Evolutionary conservation across 1,140 invertebrate species (phyloP).

Genomic region (Condylostylus longicornis): DNA sequence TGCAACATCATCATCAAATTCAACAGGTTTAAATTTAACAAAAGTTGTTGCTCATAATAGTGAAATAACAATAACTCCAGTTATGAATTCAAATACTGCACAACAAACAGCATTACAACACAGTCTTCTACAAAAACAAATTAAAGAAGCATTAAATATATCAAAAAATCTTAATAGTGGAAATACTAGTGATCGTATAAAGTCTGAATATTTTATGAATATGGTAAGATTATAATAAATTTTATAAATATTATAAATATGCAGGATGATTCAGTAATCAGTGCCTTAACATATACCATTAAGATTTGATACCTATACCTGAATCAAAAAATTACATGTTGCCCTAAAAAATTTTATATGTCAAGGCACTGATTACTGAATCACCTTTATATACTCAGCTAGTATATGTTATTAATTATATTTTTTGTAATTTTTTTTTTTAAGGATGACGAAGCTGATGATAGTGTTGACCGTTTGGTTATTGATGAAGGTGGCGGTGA

Average conservation of each 20-base stretch:
- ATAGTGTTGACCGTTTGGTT: constrained; percentile 38
- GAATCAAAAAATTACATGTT: no score
- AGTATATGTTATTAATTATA: no score
- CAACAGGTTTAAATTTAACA: neutral
- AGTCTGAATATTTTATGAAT: neutral
- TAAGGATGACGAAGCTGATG: constrained; percentile 41
- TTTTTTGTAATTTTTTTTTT: no score
- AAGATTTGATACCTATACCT: no score
- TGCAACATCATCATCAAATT: neutral
- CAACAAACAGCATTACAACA: constrained; percentile 4
- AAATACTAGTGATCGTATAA: neutral
- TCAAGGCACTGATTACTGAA: no score
- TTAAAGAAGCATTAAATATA: neutral
- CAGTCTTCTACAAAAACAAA: constrained; percentile 3
- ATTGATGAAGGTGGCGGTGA: constrained; percentile 46
- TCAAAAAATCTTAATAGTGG: neutral
- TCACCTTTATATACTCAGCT: no score
- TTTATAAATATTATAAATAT: no score
- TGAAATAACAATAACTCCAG: constrained; percentile 44
- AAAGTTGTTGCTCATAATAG: constrained; percentile 12
- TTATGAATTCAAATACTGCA: constrained; percentile 10
- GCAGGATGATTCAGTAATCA: no score
- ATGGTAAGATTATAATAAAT: neutral
- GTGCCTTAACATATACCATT: no score
- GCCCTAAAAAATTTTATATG: no score